A percentile compares a stretch with the other conserved stretches of the same genome.
These are phyloP conservation scores for Coreoperca whiteheadi DNA, from an alignment of 2,113 vertebrate genomes.

Conservation along the genomic window DNA sequence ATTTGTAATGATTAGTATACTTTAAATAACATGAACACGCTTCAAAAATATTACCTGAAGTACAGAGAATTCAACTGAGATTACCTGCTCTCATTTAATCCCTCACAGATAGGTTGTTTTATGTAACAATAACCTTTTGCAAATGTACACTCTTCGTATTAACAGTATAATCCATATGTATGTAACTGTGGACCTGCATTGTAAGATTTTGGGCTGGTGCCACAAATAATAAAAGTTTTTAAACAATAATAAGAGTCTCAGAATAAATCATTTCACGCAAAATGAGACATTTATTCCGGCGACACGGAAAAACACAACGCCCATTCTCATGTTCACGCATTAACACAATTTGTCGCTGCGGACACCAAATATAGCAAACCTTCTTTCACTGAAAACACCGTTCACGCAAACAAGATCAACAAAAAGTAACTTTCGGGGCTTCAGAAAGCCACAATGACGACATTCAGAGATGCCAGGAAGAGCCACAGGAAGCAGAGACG, in stretches of 20 bases:
- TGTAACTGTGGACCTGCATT: not conserved
- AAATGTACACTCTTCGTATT: not conserved
- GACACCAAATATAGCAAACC: conserved; percentile 8
- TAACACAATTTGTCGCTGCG: not conserved
- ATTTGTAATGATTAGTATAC: not conserved
- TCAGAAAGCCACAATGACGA: not conserved
- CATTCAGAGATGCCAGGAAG: not conserved
- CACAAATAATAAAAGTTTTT: conserved; percentile 18
- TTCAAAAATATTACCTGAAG: not conserved
- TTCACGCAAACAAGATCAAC: conserved; percentile 8
- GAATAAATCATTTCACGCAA: conserved; percentile 21
- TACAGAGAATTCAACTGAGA: not conserved
- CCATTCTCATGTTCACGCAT: not conserved
- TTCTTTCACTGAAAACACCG: not conserved
- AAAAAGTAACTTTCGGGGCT: not conserved
- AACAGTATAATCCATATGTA: not conserved
- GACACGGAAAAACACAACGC: not conserved
- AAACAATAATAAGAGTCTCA: not conserved
- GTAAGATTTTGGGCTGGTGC: not conserved
- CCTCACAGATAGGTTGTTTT: not conserved
- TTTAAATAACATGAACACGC: not conserved
- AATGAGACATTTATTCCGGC: conserved; percentile 33
- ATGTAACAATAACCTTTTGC: not conserved
- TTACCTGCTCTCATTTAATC: not conserved
- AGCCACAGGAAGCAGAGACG: not conserved